Percentiles rank a stretch among this genome's conserved stretches.
Evolutionary conservation across 2,797 vertebrate species (phyloP).

Genomic region (Gymnoscopelus microlampas): DNA sequence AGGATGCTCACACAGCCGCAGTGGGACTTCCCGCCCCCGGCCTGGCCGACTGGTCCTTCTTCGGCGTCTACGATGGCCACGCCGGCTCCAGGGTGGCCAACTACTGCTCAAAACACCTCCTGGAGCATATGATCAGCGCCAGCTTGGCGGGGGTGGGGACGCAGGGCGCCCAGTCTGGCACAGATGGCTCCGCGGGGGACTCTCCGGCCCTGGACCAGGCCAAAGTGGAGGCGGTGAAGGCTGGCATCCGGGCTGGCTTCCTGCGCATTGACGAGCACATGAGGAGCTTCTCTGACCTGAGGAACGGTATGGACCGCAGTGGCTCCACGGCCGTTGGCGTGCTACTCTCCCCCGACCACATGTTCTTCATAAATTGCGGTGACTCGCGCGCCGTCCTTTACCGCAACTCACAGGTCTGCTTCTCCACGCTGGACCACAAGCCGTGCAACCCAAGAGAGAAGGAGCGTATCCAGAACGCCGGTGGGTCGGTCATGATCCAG

Average conservation of each 20-base stretch:
- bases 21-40: conserved; percentile 91
- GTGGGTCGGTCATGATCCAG: conserved; percentile 98
- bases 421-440: conserved; percentile 99
- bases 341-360: conserved; percentile 91
- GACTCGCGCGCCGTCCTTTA: conserved; percentile 95
- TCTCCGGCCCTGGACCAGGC: conserved; percentile 74
- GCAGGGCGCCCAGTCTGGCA: conserved; percentile 39
- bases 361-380: conserved; percentile 98
- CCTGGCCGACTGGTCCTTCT: conserved; percentile 97
- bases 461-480: conserved; percentile 98
- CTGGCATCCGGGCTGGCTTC: conserved; percentile 94
- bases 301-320: conserved; percentile 98
- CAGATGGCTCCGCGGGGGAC: conserved; percentile 48
- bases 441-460: conserved; percentile 97
- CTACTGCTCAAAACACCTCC: conserved; percentile 95
- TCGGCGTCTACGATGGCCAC: conserved; percentile 97
- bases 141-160: conserved; percentile 62
- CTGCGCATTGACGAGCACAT: conserved; percentile 98
- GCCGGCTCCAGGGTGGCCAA: conserved; percentile 97
- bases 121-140: conserved; percentile 94
- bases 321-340: conserved; percentile 97
- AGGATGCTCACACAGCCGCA: conserved; percentile 97
- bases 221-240: conserved; percentile 91
- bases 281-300: conserved; percentile 97
- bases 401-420: conserved; percentile 92